Evolutionary conservation across 2,113 vertebrate genomes (phyloP), one percentile per base, ranked within the genome.

Genomic region (Asarcornis scutulata): DNA sequence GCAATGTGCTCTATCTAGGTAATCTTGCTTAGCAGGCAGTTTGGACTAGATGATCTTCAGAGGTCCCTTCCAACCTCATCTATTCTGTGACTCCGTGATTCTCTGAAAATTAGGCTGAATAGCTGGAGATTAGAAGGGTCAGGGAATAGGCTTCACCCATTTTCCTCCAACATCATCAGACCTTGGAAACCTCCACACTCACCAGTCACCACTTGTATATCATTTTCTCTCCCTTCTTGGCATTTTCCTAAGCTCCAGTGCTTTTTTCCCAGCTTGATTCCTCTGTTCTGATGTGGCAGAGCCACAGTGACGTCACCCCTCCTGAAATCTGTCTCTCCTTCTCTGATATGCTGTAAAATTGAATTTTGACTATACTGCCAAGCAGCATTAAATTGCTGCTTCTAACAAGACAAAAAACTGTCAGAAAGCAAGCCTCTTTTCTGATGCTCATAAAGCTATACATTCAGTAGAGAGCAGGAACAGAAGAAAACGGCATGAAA

Each of bases 221-320:
- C 67, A 34, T 15, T 36, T 69, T 66, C 56, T n/a, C 17, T 55
- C 16, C 16, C 8, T 67, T 42, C 27, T 42, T 56, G 56, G 17
- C 38, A 46, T 12, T 68, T 56, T 17, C 38, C 18, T 17, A 26
- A 52, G 42, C 36, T 27, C 56, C 36, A 40, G 12, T 3, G 16
- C 18, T 5, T 42, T 14, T 58, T 11, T 46, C 52, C 15, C 50
- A 81, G 17, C 4, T 36, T 31, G 29, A 42, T 48, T 81, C 64
- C 3, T 20, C 3, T 16, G 22, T 32, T 83, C 40, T 14, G 17
- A 80, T 20, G 7, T 38, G 32, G 31, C 27, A 67, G 21, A 17
- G 5, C 9, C 40, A 15, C 66, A 83, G 46, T 8, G 3, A 69
- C 25, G 15, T 18, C 2, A 2, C 4, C 8, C 7, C 1, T 29